Evolutionary conservation across 1,140 invertebrate genomes (phyloP), one percentile per base, ranked within the genome.

Genomic region (Calliphora vicina): DNA sequence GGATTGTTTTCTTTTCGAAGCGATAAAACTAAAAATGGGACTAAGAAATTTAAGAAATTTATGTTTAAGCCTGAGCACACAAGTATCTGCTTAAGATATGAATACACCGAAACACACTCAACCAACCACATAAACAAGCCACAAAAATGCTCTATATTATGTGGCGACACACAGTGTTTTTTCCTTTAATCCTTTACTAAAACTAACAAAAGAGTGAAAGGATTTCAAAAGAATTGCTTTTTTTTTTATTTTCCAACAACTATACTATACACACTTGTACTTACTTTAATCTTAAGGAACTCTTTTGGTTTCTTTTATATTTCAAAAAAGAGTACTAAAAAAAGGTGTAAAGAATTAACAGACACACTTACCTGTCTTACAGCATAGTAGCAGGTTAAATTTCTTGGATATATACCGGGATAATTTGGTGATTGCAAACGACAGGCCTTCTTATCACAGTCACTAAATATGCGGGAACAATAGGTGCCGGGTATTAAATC

Each of bases 361-460:
- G 71, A 43, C 43, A 17, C 74, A 83, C 86, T 85, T 85, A 91
- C 90, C 88, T 93, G 91, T 82, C 94, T 91, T 29, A 97, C 95
- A 50, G 96, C 96, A 87, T 96, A 97, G 91, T 97, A 97, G 89
- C 96, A 97, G 57, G 96, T 96, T 86, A 97, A 93, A 91, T 97
- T 97, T 57, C 97, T 93, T 0, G 97, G 97, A 91, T 97, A 97
- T 50, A 97, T 93, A 72, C 97, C 97, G 10, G 97, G 97, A 91
- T 96, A 97, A 92, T 97, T 97, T 25, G 97, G 97, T 50, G 96
- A 97, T 90, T 97, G 96, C 82, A 97, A 93, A 84, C 96, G 93
- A 91, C 96, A 97, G 80, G 94, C 93, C 91, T 96, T 96, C 89
- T 94, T 94, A 92, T 97, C 96, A 90, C 96, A 97, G 90, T 97